Evolutionary conservation across 2,888 invertebrate genomes (phyloP), one percentile per base, ranked within the genome.

Genomic region (Portevinia maculata): DNA sequence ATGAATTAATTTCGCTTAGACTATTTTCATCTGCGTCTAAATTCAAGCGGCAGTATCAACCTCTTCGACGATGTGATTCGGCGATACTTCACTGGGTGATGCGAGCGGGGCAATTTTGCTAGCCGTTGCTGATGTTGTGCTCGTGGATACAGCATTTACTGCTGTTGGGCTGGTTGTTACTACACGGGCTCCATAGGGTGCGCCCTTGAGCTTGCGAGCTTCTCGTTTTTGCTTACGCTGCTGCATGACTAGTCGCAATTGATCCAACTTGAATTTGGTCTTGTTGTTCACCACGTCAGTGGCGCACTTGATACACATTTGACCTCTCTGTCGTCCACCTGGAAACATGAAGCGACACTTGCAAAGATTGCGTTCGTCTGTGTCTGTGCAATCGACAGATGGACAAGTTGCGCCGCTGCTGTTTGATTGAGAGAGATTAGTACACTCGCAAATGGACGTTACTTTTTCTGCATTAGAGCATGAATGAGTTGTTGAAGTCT

Each of bases 211-310:
- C 89, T 94, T 94, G 69, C 96, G 93, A 46, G 95, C 96, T 87
- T 96, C 95, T 62, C 97, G 93, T 79, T 96, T 93, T 85, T 96
- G 95, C 84, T 97, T 94, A 87, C 96, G 93, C 90, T 98, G 96
- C 86, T 97, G 97, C 96, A 98, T 96, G 73, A 97, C 96, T 85
- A 96, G 93, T 85, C 97, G 94, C 64, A 98, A 92, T 85, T 96
- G 96, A 88, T 97, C 96, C 90, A 98, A 93, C 90, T 98, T 98
- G 86, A 95, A 95, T 87, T 96, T 95, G 6, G 96, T 95, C 86
- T 95, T 95, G 86, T 93, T 93, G 88, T 96, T 96, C 85, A 96
- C 95, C 88, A 93, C 91, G 55, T 94, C 94, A 70, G 93, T 90
- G 15, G 87, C 86, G 86, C 92, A 94, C 91, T 89, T 92, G 34